These are phyloP conservation scores for Callyntrura guangdongensis DNA, from an alignment of 2,888 invertebrate genomes.

Conservation along the genomic window DNA sequence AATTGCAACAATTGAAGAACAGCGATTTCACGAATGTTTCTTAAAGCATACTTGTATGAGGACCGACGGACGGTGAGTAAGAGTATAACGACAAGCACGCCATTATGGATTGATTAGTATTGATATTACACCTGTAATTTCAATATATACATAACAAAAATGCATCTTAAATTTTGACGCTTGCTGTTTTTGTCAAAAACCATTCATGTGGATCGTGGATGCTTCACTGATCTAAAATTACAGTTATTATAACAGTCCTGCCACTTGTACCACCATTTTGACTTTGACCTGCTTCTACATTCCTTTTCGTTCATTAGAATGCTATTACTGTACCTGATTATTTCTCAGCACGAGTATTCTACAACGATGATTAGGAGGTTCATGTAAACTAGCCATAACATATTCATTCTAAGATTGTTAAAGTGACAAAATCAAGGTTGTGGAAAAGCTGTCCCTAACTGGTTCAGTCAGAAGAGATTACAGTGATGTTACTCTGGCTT, in stretches of 20 bases:
- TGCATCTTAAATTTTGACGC: too few relatives aligned
- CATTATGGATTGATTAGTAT: too few relatives aligned
- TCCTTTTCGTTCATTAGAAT: background rate
- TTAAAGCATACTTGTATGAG: too few relatives aligned
- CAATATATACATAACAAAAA: too few relatives aligned
- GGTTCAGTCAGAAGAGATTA: background rate
- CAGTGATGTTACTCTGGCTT: too few relatives aligned
- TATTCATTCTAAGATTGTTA: background rate
- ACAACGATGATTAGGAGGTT: background rate
- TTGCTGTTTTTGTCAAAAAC: background rate
- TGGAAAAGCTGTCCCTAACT: background rate
- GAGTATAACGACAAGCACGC: too few relatives aligned
- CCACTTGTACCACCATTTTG: background rate
- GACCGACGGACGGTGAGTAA: too few relatives aligned
- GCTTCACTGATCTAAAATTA: constrained; percentile 8
- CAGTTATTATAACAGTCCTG: background rate
- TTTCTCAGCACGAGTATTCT: background rate
- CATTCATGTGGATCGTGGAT: background rate
- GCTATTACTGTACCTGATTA: background rate
- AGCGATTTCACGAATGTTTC: too few relatives aligned
- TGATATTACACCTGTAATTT: too few relatives aligned
- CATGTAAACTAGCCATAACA: background rate
- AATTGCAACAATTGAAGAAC: too few relatives aligned
- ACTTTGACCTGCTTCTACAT: background rate
- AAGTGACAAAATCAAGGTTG: constrained; percentile 1